These are phyloP conservation scores for human (Homo sapiens) DNA, from an alignment of 2,113 vertebrate genomes.

Conservation along the genomic window GRCh38 chr11:6560001-6560500, in stretches of 20 bases:
- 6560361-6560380: background rate
- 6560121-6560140: background rate
- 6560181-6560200: background rate
- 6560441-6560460: background rate
- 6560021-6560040: background rate
- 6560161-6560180: background rate
- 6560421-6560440: background rate
- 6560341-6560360: background rate
- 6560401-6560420: background rate
- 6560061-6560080: background rate
- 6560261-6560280: background rate
- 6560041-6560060: background rate
- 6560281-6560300: background rate
- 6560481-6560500: background rate
- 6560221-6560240: background rate
- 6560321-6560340: background rate
- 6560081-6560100: constrained; percentile 7
- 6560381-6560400: background rate
- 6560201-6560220: background rate
- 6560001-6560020: background rate
- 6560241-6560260: background rate
- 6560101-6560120: constrained; percentile 3
- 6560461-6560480: background rate
- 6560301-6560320: background rate
- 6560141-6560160: background rate